A percentile compares a stretch with the other conserved stretches of the same genome.
These are phyloP conservation scores for Microctonus aethiopoides DNA, from an alignment of 2,888 invertebrate species.

Conservation along the genomic window DNA sequence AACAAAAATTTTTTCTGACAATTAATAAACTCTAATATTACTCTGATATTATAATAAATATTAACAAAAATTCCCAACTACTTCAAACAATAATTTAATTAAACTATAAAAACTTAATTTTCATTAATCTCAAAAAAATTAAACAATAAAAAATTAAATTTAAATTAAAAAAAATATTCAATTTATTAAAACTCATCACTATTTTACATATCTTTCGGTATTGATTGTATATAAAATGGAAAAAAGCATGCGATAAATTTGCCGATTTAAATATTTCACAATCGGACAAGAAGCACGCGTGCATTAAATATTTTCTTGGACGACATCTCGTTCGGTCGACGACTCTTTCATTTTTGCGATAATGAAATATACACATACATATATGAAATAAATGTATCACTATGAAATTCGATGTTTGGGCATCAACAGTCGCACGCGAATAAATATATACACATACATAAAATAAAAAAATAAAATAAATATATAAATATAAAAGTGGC, in stretches of 20 bases:
- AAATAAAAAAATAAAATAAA: not conserved
- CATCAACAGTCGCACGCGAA: not conserved
- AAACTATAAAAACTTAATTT: no score
- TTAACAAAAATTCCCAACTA: no score
- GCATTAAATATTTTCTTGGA: not conserved
- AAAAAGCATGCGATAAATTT: constrained; percentile 13
- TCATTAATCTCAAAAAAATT: no score
- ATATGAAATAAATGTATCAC: not conserved
- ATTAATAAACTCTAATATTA: no score
- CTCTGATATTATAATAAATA: no score
- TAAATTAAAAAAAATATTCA: no score
- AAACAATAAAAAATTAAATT: no score
- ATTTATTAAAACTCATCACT: no score
- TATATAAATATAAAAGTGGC: not conserved
- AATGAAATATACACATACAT: constrained; percentile 11
- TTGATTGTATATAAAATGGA: no score
- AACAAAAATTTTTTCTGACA: no score
- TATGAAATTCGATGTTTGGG: not conserved
- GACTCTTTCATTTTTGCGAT: constrained; percentile 16
- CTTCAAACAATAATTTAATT: no score
- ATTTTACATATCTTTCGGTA: no score
- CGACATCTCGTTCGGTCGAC: constrained; percentile 22
- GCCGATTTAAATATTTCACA: constrained; percentile 7
- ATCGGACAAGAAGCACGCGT: constrained; percentile 25
- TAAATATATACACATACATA: not conserved